phyloP scores from a whole-genome alignment of 2,113 vertebrate species.

The Colinus virginianus region DNA sequence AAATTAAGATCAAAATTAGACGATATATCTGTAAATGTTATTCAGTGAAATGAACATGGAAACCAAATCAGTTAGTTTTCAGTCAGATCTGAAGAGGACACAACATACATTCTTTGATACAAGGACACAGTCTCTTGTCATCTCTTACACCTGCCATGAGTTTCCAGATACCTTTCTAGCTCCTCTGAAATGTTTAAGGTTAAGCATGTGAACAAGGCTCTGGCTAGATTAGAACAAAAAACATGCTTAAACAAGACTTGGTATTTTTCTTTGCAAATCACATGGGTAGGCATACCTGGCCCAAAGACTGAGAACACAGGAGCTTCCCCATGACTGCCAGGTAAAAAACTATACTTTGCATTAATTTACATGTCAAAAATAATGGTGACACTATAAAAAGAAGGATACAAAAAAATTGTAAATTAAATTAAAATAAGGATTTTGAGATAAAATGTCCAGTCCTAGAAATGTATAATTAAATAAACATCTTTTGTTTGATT shows the following conservation, averaged over 20 bases:
- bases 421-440: background rate
- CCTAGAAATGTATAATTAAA: background rate
- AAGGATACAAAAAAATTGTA: background rate
- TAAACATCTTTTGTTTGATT: background rate
- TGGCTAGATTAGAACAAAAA: background rate
- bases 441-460: background rate
- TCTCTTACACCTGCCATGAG: background rate
- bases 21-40: background rate
- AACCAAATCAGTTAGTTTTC: background rate
- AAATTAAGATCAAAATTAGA: background rate
- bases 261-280: background rate
- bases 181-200: background rate
- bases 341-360: background rate
- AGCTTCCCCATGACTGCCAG: background rate
- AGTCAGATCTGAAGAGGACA: background rate
- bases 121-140: accelerated
- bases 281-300: background rate
- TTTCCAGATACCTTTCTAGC: background rate
- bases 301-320: background rate
- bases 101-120: background rate
- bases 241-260: background rate
- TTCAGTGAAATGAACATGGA: background rate
- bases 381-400: background rate
- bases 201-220: background rate
- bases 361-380: background rate